Evolutionary conservation across 2,113 vertebrate genomes (phyloP), one percentile per base, ranked within the genome.

Genomic region (Accipiter cooperii): DNA sequence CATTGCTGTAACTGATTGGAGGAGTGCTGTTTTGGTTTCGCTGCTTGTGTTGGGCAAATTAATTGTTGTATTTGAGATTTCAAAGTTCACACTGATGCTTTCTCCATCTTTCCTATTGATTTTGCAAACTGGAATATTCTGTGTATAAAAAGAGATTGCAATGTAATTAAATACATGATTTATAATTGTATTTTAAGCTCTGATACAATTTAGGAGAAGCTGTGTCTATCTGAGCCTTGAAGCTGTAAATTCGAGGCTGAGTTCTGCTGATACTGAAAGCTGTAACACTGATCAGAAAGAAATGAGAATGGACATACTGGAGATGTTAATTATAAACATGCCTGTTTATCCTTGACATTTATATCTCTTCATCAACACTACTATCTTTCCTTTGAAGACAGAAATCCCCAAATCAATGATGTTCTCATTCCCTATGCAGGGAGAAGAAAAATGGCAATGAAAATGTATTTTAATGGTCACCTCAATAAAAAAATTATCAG

Each of bases 81-180:
- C 31, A 54, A 33, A 93, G 70, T 44, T 95, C 28, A 79, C 29
- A 20, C 9, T 54, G 36, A 29, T 64, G 21, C 24, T 47, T 79
- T 84, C 44, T 73, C 49, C 52, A 4, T 86, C 40, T 69, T 69
- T 85, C 22, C 12, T 85, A 65, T 82, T 83, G 94, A 91, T 95
- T 93, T 71, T 61, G 80, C n/a, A 89, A 89, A 84, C 34, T 57
- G 69, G 31, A 84, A 68, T 79, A 75, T 38, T 87, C 70, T 82
- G 54, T 87, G 44, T 79, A 58, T 46, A 65, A 49, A 80, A 49
- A 96, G 70, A 87, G 54, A n/a, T 79, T 89, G 69, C n/a, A 69
- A 5, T 82, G 21, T 69, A 87, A 93, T 96, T 91, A 93, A 91
- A 87, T 36, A 49, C n/a, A 54, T 44, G 61, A 89, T 95, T 93